Evolutionary conservation across 2,113 vertebrate species (phyloP), one percentile per base, ranked within the genome.

Genomic region (Callipepla californica): DNA sequence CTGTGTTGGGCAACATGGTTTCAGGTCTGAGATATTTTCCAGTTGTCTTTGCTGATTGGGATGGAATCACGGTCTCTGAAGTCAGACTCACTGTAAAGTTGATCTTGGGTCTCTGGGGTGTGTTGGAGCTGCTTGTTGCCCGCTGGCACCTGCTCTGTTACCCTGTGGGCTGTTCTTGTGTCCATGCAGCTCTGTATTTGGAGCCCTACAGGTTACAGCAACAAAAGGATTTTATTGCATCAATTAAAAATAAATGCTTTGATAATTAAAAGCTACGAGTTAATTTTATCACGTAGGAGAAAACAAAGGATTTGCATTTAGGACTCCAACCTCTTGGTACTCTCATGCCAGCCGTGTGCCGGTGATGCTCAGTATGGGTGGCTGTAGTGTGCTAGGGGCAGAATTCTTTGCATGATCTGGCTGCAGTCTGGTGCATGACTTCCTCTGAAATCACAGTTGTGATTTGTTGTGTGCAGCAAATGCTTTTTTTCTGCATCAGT

Each of bases 81-180:
- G 55, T 34, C 72, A 75, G 51, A 76, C 30, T 28, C 4, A 2
- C 38, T 21, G 42, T 36, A 59, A 45, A 80, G 45, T 32, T 40
- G 4, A 22, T 1, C 7, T 36, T 61, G 21, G 32, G 14, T 63
- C n/a, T 42, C 62, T 1, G 2, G 18, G 21, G 50, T 36, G n/a
- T 9, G 3, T 2, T 15, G 10, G 12, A 7, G 5, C 4, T 23
- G 4, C 40, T n/a, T 70, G 47, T 57, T 85, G 22, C 55, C 30
- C 4, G 1, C 9, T 8, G 5, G 8, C 57, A 2, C 7, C 36
- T 3, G 0, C 11, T 13, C 30, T 11, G 40, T 36, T 85, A 30
- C 18, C 26, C 63, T 25, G 6, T 0, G 5, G 61, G 38, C 44
- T 48, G 48, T 6, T 30, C 48, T 53, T 0, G 0, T 14, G 23